Evolutionary conservation across 2,888 invertebrate species (phyloP).

Genomic region (Glyphotaelius pellucidus): DNA sequence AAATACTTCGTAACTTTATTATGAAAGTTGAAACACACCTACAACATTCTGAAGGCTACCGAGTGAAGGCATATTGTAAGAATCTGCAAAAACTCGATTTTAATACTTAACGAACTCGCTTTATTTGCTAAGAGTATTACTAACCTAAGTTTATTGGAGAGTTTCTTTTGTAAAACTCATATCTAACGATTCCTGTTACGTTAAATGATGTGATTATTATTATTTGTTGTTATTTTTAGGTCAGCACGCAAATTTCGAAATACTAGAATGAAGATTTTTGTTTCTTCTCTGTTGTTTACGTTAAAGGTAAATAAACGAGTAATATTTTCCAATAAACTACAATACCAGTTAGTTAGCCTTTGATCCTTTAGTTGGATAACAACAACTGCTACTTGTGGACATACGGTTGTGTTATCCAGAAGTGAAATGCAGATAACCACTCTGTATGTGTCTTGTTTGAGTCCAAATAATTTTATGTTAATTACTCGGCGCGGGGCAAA

Average conservation of each 20-base stretch:
- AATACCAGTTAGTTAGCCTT: neutral
- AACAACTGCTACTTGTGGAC: neutral
- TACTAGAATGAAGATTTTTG: neutral
- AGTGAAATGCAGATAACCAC: neutral
- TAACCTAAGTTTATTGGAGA: neutral
- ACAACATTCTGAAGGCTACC: neutral
- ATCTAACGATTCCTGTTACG: neutral
- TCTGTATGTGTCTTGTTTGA: neutral
- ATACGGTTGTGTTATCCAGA: neutral
- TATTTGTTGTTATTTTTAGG: neutral
- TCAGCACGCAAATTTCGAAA: neutral
- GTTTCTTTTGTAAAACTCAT: neutral
- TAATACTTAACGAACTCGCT: neutral
- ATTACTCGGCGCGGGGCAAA: neutral
- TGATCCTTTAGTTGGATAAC: neutral
- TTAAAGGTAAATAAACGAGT: neutral
- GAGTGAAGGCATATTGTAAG: neutral
- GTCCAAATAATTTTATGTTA: neutral
- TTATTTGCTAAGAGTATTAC: neutral
- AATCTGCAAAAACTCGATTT: neutral
- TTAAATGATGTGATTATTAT: neutral
- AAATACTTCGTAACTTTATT: constrained; percentile 9
- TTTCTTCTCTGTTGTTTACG: neutral
- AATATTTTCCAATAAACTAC: neutral
- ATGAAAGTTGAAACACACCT: constrained; percentile 6